phyloP scores from a whole-genome alignment of 2,113 vertebrate species.

The Megalops atlanticus region DNA sequence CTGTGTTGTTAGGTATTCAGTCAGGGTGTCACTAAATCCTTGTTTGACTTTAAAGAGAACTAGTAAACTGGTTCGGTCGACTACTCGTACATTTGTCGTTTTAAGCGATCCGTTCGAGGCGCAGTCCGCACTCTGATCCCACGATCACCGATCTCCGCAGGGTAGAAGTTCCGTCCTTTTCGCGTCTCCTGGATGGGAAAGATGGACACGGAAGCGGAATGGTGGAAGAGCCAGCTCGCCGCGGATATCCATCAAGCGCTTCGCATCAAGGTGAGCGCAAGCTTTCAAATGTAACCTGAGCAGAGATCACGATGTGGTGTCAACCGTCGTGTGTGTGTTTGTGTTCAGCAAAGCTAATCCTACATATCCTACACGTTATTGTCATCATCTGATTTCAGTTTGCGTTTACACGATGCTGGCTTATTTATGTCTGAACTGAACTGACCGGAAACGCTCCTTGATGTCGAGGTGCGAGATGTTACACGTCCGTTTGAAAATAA shows the following conservation, averaged over 20 bases:
- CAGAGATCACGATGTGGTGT: not conserved
- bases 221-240: constrained; percentile 77
- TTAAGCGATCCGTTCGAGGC: not conserved
- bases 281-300: not conserved
- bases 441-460: constrained; percentile 25
- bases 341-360: not conserved
- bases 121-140: not conserved
- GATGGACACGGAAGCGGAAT: constrained; percentile 67
- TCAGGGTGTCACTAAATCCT: not conserved
- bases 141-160: constrained; percentile 1
- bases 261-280: constrained; percentile 67
- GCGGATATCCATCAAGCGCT: constrained; percentile 72
- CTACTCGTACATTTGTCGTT: not conserved
- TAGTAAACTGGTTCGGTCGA: not conserved
- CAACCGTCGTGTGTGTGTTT: not conserved
- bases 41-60: not conserved
- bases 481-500: constrained; percentile 31
- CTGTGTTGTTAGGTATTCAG: not conserved
- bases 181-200: constrained; percentile 39
- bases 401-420: not conserved
- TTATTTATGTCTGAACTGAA: not conserved
- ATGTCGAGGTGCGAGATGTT: constrained; percentile 42
- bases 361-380: not conserved
- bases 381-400: not conserved
- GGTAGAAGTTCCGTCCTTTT: constrained; percentile 8